These are phyloP conservation scores for Scaptomyza graminum DNA, from an alignment of 1,140 invertebrate genomes.

Conservation along the genomic window DNA sequence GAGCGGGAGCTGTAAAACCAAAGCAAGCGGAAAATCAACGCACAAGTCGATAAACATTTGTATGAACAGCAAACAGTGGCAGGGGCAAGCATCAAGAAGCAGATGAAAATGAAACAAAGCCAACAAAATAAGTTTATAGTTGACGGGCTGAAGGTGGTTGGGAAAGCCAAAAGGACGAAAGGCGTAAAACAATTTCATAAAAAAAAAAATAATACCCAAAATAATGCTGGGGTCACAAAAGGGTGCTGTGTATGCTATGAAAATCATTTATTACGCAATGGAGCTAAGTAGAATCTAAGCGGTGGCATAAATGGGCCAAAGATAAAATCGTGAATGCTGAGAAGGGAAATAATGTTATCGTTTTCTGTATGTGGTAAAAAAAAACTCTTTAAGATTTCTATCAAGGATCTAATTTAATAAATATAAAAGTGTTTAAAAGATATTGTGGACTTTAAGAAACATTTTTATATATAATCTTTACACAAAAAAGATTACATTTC, in stretches of 20 bases:
- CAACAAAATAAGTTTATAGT: constrained; percentile 56
- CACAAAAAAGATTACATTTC: too few species aligned
- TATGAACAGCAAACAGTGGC: constrained; percentile 52
- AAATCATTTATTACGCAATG: constrained; percentile 37
- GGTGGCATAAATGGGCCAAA: constrained; percentile 12
- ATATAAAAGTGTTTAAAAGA: neutral
- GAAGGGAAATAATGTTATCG: constrained; percentile 2
- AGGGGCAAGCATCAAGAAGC: constrained; percentile 3
- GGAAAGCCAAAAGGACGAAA: constrained; percentile 4
- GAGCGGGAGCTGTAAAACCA: constrained; percentile 60
- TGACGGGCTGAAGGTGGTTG: constrained; percentile 5
- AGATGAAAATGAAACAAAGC: constrained; percentile 46
- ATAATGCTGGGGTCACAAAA: constrained; percentile 52
- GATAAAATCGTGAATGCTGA: neutral
- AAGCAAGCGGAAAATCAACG: constrained; percentile 80
- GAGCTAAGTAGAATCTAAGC: constrained; percentile 12
- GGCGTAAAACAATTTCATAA: constrained; percentile 66
- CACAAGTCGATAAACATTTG: constrained; percentile 74
- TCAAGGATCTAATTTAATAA: neutral
- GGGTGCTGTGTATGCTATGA: constrained; percentile 8
- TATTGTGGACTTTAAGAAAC: neutral
- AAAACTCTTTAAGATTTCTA: constrained; percentile 1
- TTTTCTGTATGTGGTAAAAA: neutral
- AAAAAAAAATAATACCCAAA: constrained; percentile 56
- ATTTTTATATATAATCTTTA: too few species aligned